Evolutionary conservation across 2,888 invertebrate genomes (phyloP).

Genomic region (Dryobotodes eremita): DNA sequence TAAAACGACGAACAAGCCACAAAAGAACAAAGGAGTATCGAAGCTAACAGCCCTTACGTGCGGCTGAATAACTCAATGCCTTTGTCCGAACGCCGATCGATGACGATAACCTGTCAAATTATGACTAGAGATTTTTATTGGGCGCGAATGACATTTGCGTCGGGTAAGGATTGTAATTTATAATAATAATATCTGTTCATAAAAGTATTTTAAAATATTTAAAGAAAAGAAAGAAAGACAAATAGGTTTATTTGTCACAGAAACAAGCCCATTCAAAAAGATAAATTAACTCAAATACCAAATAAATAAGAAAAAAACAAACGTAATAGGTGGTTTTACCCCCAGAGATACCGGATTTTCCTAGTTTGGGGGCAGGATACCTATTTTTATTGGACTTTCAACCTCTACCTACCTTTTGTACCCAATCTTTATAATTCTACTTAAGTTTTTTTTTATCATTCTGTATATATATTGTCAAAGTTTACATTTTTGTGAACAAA

Average conservation of each 20-base stretch:
- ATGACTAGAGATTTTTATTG: slow-evolving; percentile 71
- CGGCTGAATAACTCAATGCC: slow-evolving; percentile 76
- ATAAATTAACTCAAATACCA: background rate
- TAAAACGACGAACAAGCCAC: slow-evolving; percentile 70
- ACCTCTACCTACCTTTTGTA: too few species aligned
- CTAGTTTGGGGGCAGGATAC: too few species aligned
- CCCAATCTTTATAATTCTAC: too few species aligned
- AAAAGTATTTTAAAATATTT: slow-evolving; percentile 13
- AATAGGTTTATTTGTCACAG: background rate
- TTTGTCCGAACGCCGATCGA: slow-evolving; percentile 76
- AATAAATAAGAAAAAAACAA: background rate
- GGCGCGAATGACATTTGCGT: slow-evolving; percentile 61
- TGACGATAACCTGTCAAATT: slow-evolving; percentile 76
- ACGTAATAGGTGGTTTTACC: background rate
- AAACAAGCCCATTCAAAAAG: background rate
- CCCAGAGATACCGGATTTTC: too few species aligned
- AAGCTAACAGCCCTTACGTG: slow-evolving; percentile 72
- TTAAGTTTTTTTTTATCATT: too few species aligned
- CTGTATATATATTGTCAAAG: too few species aligned
- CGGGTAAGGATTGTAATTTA: slow-evolving; percentile 42
- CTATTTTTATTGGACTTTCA: too few species aligned
- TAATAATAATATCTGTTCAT: slow-evolving; percentile 28
- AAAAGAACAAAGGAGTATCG: slow-evolving; percentile 72
- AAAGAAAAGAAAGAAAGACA: background rate
- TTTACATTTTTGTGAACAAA: too few species aligned